phyloP scores from a whole-genome alignment of 2,113 vertebrate species.

The Acanthisitta chloris region DNA sequence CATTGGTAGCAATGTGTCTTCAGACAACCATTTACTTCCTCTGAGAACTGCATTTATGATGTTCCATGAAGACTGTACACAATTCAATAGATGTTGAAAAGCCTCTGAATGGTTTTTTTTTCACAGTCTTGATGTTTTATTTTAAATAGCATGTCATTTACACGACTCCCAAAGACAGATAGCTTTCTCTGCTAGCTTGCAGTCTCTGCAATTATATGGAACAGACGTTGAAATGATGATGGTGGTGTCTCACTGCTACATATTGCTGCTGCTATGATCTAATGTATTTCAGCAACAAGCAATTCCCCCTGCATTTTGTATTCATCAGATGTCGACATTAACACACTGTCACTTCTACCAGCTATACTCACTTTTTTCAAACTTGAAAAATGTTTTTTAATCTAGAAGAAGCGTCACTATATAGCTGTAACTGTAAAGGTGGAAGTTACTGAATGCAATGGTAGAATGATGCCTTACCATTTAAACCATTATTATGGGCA shows the following conservation, averaged over 20 bases:
- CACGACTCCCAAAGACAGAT: constrained; percentile 46
- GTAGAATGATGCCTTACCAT: background rate
- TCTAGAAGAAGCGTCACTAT: background rate
- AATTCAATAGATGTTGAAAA: constrained; percentile 49
- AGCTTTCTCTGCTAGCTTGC: background rate
- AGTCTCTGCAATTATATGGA: constrained; percentile 56
- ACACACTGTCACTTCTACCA: constrained; percentile 26
- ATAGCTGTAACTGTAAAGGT: background rate
- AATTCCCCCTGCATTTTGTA: constrained; percentile 37
- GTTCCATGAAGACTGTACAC: constrained; percentile 9
- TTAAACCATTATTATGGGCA: background rate
- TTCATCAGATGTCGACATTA: constrained; percentile 48
- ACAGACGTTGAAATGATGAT: constrained; percentile 24
- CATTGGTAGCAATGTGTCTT: constrained; percentile 34
- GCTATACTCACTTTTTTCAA: background rate
- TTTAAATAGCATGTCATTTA: constrained; percentile 53
- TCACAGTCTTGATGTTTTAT: constrained; percentile 41
- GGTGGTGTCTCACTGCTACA: constrained; percentile 36
- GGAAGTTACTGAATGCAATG: background rate
- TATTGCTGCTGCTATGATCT: constrained; percentile 48
- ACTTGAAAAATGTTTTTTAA: constrained; percentile 20
- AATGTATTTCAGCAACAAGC: constrained; percentile 42
- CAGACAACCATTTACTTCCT: constrained; percentile 56
- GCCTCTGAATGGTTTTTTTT: constrained; percentile 42
- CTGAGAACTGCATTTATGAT: constrained; percentile 37